phyloP scores from a whole-genome alignment of 1,140 invertebrate genomes.

The Drosophila aff. region DNA sequence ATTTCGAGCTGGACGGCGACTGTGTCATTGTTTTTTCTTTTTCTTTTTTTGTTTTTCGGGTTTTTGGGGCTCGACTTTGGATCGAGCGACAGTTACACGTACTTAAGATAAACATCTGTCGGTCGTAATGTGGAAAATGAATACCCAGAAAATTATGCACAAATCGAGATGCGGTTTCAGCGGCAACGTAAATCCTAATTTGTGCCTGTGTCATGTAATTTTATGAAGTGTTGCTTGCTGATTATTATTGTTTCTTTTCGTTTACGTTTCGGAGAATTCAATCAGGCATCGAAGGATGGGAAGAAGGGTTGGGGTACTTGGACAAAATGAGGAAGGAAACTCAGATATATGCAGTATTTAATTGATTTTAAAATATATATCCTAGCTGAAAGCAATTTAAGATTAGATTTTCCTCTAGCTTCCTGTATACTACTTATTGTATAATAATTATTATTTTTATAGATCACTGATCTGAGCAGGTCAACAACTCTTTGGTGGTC shows the following conservation, averaged over 20 bases:
- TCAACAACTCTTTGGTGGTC: conserved; percentile 27
- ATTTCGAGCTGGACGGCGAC: conserved; percentile 53
- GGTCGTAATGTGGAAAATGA: conserved; percentile 60
- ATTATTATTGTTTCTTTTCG: background rate
- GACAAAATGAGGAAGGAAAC: background rate
- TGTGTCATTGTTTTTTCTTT: conserved; percentile 24
- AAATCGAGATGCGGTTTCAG: conserved; percentile 10
- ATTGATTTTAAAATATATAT: background rate
- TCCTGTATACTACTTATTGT: too few relatives aligned
- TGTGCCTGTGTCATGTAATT: conserved; percentile 39
- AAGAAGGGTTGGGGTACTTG: background rate
- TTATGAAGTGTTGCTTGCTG: conserved; percentile 17
- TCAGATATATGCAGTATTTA: background rate
- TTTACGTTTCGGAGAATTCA: background rate
- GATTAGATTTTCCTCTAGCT: background rate
- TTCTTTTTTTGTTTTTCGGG: background rate
- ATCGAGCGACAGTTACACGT: conserved; percentile 67
- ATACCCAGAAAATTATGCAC: conserved; percentile 56
- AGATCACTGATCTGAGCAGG: conserved; percentile 9
- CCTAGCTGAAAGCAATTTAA: too few relatives aligned
- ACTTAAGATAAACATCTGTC: conserved; percentile 73
- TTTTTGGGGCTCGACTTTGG: conserved; percentile 30
- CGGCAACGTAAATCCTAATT: conserved; percentile 55
- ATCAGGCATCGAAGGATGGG: background rate
- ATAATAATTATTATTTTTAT: background rate